Percentiles rank a stretch among this genome's conserved stretches.
Conservation (phyloP, 2,797 vertebrate species). For the Myiotriccus ornatus region DNA sequence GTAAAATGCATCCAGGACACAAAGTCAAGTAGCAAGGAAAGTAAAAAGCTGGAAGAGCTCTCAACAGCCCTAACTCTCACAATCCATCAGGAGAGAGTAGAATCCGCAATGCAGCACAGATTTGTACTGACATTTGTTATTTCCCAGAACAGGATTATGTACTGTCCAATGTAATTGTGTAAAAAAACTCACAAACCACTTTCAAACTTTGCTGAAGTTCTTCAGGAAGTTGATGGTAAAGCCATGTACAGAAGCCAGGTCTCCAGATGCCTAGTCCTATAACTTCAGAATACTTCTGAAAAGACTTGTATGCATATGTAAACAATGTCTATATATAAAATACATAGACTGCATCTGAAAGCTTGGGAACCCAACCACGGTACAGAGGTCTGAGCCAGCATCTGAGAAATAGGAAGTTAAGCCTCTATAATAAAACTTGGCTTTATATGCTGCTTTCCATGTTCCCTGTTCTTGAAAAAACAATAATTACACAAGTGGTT, state of each 20-base stretch:
- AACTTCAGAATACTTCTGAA: constrained; percentile 7
- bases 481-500: background rate
- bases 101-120: background rate
- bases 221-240: constrained; percentile 7
- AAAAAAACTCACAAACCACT: background rate
- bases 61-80: background rate
- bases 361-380: background rate
- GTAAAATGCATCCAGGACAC: background rate
- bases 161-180: background rate
- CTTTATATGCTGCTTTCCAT: background rate
- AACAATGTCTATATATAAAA: background rate
- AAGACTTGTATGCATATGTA: background rate
- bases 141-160: background rate
- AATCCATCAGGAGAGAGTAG: background rate
- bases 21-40: background rate
- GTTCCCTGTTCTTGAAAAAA: background rate
- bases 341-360: background rate
- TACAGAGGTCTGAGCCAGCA: background rate
- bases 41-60: background rate
- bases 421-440: background rate
- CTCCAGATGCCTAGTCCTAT: background rate
- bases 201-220: background rate
- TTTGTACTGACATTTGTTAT: background rate
- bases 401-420: background rate
- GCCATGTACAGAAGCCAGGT: background rate